Conservation (phyloP, 1,140 invertebrate genomes). For the Drosophila navojoa region DNA sequence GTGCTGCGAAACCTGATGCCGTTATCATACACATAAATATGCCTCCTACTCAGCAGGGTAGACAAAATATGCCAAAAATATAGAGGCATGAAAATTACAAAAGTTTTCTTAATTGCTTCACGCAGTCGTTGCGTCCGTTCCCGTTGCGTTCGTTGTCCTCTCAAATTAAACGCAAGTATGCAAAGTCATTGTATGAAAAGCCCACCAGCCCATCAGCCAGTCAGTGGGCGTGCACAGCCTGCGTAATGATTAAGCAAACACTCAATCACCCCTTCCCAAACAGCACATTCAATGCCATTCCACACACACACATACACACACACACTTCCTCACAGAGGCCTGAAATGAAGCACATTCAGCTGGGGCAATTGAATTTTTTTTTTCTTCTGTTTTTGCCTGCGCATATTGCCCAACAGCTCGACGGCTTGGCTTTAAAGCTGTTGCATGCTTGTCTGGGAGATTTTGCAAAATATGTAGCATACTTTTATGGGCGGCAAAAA, state of each 20-base stretch:
- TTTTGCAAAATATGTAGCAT: slow-evolving; percentile 36
- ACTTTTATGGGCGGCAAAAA: slow-evolving; percentile 43
- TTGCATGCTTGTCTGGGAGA: slow-evolving; percentile 6
- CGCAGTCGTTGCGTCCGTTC: not conserved
- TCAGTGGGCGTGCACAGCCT: slow-evolving; percentile 27
- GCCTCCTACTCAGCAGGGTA: slow-evolving; percentile 7
- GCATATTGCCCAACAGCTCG: slow-evolving; percentile 28
- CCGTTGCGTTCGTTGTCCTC: slow-evolving; percentile 52
- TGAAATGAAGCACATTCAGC: slow-evolving; percentile 53
- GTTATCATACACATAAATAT: not conserved
- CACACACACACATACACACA: slow-evolving; percentile 3
- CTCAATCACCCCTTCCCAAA: slow-evolving; percentile 25
- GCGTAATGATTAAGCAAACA: slow-evolving; percentile 68
- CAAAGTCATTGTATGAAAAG: slow-evolving; percentile 68
- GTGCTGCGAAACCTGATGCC: too few relatives aligned
- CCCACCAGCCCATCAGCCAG: slow-evolving; percentile 1
- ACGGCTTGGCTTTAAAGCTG: slow-evolving; percentile 26
- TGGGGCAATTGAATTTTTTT: slow-evolving; percentile 56
- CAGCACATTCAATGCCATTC: slow-evolving; percentile 8
- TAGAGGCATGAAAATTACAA: slow-evolving; percentile 79
- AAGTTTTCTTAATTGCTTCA: slow-evolving; percentile 79
- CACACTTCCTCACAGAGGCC: slow-evolving; percentile 26
- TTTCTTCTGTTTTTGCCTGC: slow-evolving; percentile 22
- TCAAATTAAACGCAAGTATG: slow-evolving; percentile 79
- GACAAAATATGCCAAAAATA: slow-evolving; percentile 52